Percentiles rank a stretch among this genome's conserved stretches.
Evolutionary conservation across 1,140 invertebrate species (phyloP).

Genomic region (Drosophila cardini): DNA sequence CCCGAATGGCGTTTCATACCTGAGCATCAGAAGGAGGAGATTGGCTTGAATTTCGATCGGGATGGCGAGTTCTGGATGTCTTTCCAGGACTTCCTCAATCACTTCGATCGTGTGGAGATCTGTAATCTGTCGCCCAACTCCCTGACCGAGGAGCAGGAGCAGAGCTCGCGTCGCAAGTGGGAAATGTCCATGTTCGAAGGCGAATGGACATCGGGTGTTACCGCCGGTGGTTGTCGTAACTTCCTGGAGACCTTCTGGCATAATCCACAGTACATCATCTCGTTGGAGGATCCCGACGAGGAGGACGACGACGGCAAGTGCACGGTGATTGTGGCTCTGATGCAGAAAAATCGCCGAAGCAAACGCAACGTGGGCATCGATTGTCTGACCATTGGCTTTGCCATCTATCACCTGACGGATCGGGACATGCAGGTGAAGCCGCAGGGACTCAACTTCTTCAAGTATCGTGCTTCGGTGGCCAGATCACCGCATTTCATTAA

Average conservation of each 20-base stretch:
- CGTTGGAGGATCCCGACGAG: slow-evolving; percentile 94
- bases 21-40: slow-evolving; percentile 93
- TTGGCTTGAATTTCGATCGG: slow-evolving; percentile 96
- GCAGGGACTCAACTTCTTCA: slow-evolving; percentile 96
- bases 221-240: slow-evolving; percentile 98
- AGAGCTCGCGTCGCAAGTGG: slow-evolving; percentile 93
- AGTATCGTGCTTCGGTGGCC: slow-evolving; percentile 96
- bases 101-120: slow-evolving; percentile 94
- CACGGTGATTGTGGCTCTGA: slow-evolving; percentile 96
- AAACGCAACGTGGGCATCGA: slow-evolving; percentile 95
- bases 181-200: slow-evolving; percentile 97
- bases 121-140: slow-evolving; percentile 98
- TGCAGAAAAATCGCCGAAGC: slow-evolving; percentile 97
- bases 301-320: slow-evolving; percentile 97
- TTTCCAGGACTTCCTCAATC: slow-evolving; percentile 91
- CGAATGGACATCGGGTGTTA: slow-evolving; percentile 94
- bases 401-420: slow-evolving; percentile 95
- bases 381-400: slow-evolving; percentile 97
- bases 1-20: slow-evolving; percentile 97
- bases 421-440: slow-evolving; percentile 92
- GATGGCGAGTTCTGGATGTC: slow-evolving; percentile 99
- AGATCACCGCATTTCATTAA: slow-evolving; percentile 98
- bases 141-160: slow-evolving; percentile 90
- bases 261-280: slow-evolving; percentile 98
- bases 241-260: slow-evolving; percentile 97